A percentile compares a stretch with the other conserved stretches of the same genome.
Conservation (phyloP, 2,797 vertebrate species). For the Pachyuromys duprasi region DNA sequence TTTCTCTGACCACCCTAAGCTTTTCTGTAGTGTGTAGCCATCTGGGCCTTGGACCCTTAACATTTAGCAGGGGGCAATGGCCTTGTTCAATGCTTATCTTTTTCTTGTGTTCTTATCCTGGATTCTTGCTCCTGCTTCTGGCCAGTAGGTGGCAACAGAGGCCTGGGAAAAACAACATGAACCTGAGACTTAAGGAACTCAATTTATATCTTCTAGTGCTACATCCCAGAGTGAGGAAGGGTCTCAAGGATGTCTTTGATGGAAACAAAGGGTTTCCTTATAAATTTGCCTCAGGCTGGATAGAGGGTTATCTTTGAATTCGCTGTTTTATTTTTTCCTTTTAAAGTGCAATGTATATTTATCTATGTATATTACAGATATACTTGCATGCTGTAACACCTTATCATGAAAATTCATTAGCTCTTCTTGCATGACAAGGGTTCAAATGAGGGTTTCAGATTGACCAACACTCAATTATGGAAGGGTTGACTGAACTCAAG, state of each 20-base stretch:
- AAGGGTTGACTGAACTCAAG: background rate
- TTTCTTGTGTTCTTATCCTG: background rate
- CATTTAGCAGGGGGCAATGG: background rate
- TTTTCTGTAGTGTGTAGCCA: background rate
- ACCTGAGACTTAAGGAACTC: accelerated
- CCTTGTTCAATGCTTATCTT: background rate
- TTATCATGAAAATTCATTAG: background rate
- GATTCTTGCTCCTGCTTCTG: conserved; percentile 33
- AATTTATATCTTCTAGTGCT: background rate
- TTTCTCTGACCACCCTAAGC: background rate
- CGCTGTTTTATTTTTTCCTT: background rate
- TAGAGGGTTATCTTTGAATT: background rate
- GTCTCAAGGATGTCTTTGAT: background rate
- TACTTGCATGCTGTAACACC: background rate
- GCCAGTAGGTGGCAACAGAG: conserved; percentile 82
- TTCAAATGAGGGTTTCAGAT: background rate
- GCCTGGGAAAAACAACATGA: conserved; percentile 48
- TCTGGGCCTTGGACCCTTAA: too few relatives aligned
- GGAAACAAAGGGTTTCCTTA: background rate
- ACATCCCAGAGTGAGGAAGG: background rate
- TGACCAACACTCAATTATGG: background rate
- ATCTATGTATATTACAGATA: background rate
- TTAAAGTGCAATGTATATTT: background rate
- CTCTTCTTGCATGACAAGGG: background rate
- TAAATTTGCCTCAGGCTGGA: background rate